Conservation (phyloP, 2,797 vertebrate genomes). For the Pipistrellus pygmaeus region DNA sequence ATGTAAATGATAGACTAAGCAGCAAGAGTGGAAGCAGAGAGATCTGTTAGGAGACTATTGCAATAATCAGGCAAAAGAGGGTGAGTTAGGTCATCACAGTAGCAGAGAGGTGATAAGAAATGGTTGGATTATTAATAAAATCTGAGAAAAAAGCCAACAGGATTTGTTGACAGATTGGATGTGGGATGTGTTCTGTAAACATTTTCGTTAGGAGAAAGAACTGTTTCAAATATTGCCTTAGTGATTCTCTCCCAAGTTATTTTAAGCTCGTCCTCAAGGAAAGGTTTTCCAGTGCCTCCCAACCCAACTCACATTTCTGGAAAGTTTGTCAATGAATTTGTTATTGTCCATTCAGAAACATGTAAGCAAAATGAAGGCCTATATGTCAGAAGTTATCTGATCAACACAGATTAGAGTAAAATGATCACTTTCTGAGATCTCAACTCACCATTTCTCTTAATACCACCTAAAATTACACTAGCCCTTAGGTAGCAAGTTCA, state of each 20-base stretch:
- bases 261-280: slow-evolving; percentile 59
- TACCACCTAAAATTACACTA: slow-evolving; percentile 61
- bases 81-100: background rate
- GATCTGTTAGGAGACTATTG: background rate
- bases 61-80: background rate
- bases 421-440: slow-evolving; percentile 17
- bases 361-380: background rate
- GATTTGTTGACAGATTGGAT: slow-evolving; percentile 58
- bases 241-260: slow-evolving; percentile 38
- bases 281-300: background rate
- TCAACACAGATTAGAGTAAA: background rate
- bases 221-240: slow-evolving; percentile 35
- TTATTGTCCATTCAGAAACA: slow-evolving; percentile 33
- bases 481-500: slow-evolving; percentile 2
- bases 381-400: background rate
- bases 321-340: slow-evolving; percentile 36
- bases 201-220: slow-evolving; percentile 50
- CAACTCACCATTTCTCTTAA: slow-evolving; percentile 56
- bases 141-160: slow-evolving; percentile 43
- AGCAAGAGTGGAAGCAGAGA: background rate
- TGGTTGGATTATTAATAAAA: slow-evolving; percentile 17
- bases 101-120: slow-evolving; percentile 59
- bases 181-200: slow-evolving; percentile 57
- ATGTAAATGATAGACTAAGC: background rate
- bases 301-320: background rate